Evolutionary conservation across 2,888 invertebrate species (phyloP), one percentile per base, ranked within the genome.

Genomic region (Poecilobothrus nobilitatus): DNA sequence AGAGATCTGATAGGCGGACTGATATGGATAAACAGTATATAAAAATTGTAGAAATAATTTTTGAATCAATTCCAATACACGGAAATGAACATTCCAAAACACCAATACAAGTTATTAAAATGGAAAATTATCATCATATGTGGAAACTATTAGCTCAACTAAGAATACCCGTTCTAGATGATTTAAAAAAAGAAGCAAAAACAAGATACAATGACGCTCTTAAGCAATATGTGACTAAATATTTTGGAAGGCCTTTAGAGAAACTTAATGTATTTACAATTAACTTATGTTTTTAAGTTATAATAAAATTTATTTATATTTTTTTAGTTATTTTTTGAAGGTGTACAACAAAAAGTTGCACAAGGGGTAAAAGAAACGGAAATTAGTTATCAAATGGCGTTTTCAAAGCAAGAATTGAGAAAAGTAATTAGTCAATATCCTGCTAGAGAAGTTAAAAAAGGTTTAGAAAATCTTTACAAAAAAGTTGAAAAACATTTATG

Each of bases 401-500:
- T 92, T 83, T 96, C 95, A 80, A 96, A 97, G 83, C 95, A 95
- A 83, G 97, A 98, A 84, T 85, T 99, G 74, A 87, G 95, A 69
- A 94, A 95, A 82, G 93, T 97, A 64, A 95, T 97, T 70, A 91
- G 91, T 74, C 91, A 95, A 79, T 98, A 98, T 85, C 97, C 97
- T 4, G 91, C 90, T 9, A 89, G 91, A 77, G 91, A 95, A 87
- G 95, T 97, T 21, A 95, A 95, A 83, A 92, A 91, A 79, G 94
- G 95, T 2, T 84, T 97, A 72, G 96, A 97, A 82, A 89, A 92
- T 76, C 85, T 98, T 71, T 97, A 95, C 82, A 91, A 91, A 81
- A 96, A 95, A 82, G 95, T 98, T 69, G 98, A 98, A 81, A 98
- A 98, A 84, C 97, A 99, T 83, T 84, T 98, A 65, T 94, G 94